phyloP scores from a whole-genome alignment of 2,113 vertebrate genomes.

The Pachypanchax playfairii region DNA sequence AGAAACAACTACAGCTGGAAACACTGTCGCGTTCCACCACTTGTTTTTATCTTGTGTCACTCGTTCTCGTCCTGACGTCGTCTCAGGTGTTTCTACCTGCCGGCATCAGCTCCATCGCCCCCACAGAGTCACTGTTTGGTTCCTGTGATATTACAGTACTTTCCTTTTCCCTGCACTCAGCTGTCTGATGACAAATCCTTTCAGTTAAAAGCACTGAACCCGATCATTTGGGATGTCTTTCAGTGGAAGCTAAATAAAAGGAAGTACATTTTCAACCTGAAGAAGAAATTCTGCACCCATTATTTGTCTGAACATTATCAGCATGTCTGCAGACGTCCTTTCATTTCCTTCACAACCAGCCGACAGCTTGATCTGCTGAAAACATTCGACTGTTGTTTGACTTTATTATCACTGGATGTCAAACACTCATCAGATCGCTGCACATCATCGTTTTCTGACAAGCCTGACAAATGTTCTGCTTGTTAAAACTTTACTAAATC shows the following conservation, averaged over 20 bases:
- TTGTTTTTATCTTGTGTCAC: not conserved
- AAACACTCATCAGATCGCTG: not conserved
- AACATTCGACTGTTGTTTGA: not conserved
- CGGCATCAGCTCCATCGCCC: slow-evolving; percentile 16
- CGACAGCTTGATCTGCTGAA: slow-evolving; percentile 6
- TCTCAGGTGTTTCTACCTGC: slow-evolving; percentile 1
- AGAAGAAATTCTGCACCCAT: not conserved
- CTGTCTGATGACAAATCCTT: no score
- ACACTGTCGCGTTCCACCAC: not conserved
- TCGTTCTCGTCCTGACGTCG: not conserved
- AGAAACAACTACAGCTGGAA: not conserved
- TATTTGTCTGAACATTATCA: slow-evolving; percentile 31
- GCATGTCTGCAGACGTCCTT: slow-evolving; percentile 29
- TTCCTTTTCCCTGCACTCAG: no score
- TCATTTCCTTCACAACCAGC: slow-evolving; percentile 17
- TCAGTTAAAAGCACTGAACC: no score
- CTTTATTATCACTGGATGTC: not conserved
- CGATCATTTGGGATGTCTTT: not conserved
- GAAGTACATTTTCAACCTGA: no score
- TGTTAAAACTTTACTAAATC: not conserved
- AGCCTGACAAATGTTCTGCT: not conserved
- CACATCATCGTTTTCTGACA: not conserved
- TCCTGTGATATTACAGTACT: not conserved
- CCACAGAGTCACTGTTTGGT: no score
- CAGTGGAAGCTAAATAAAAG: no score